Conservation (phyloP, 2,113 vertebrate genomes). For the Numida meleagris region DNA sequence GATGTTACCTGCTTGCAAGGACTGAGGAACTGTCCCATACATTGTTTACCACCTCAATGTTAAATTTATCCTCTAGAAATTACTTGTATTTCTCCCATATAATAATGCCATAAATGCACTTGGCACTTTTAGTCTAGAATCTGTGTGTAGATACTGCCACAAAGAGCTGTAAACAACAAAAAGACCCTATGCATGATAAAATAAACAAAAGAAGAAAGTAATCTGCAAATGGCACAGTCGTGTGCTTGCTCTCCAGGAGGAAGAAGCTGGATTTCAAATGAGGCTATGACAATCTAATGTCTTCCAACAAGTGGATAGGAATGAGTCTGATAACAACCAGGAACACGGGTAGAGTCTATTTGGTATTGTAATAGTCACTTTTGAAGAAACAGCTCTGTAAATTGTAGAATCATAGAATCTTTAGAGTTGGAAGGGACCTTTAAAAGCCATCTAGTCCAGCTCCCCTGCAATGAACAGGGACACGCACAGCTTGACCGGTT, state of each 20-base stretch:
- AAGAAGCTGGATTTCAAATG: background rate
- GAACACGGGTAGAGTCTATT: background rate
- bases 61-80: background rate
- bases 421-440: too few species aligned
- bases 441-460: too few species aligned
- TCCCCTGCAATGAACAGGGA: too few species aligned
- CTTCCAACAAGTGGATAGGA: background rate
- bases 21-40: background rate
- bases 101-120: background rate
- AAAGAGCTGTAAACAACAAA: background rate
- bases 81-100: background rate
- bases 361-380: background rate
- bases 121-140: background rate
- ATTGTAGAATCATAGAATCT: background rate
- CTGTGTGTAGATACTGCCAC: background rate
- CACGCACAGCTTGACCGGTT: too few species aligned
- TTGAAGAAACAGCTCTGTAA: background rate
- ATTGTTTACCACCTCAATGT: background rate
- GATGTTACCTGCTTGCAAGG: background rate
- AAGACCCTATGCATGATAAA: background rate
- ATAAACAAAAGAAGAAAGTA: background rate
- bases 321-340: background rate
- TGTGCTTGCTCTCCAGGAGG: rapidly evolving
- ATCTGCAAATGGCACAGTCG: rapidly evolving
- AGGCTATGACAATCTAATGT: background rate